Evolutionary conservation across 2,888 invertebrate species (phyloP).

Genomic region (Apodemia mormo): DNA sequence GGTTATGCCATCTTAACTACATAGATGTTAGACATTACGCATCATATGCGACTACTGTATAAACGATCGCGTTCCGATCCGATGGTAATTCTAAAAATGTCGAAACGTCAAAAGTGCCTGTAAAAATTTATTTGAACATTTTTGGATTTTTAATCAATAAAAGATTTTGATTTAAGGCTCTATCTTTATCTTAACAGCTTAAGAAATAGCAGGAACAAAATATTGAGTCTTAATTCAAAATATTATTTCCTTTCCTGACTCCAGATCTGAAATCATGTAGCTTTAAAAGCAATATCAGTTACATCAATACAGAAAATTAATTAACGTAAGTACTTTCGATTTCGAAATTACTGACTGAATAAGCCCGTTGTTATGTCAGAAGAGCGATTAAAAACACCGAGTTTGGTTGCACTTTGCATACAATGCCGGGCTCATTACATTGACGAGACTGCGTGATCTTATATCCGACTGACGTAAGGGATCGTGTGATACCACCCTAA

Average conservation of each 20-base stretch:
- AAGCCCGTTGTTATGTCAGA: conserved; percentile 14
- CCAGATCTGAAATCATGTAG: neutral
- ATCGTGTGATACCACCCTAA: conserved; percentile 13
- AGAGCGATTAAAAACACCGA: conserved; percentile 29
- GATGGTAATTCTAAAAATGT: too few relatives aligned
- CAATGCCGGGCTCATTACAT: conserved; percentile 67
- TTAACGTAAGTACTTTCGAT: conserved; percentile 7
- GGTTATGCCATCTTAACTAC: too few relatives aligned
- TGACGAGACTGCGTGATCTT: conserved; percentile 54
- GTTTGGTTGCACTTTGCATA: conserved; percentile 58
- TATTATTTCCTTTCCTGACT: neutral
- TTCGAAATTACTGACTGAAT: conserved; percentile 5
- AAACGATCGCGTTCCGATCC: too few relatives aligned
- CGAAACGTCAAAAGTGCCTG: neutral
- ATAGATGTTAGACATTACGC: too few relatives aligned
- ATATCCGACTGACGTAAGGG: conserved; percentile 10
- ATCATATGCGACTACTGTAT: too few relatives aligned
- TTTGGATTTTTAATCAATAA: too few relatives aligned
- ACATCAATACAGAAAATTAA: neutral
- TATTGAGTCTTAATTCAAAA: too few relatives aligned
- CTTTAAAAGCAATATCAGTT: neutral
- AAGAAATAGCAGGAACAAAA: too few relatives aligned
- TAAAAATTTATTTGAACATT: too few relatives aligned
- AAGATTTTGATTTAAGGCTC: too few relatives aligned
- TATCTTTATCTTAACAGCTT: too few relatives aligned